phyloP scores from a whole-genome alignment of 64 coral and sea anemone genomes.

The Platygyra sinensis region DNA sequence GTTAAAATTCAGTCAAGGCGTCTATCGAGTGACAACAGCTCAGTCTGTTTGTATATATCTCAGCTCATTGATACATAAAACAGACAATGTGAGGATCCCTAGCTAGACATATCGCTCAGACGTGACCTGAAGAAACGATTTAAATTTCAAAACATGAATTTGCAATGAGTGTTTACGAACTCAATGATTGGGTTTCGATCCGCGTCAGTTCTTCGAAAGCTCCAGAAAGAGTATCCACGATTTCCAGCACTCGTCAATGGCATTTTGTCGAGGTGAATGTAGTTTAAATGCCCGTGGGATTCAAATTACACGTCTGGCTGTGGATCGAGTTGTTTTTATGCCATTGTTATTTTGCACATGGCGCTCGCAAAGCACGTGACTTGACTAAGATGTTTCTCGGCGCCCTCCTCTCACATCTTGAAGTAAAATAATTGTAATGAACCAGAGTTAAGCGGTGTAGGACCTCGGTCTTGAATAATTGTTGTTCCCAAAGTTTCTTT shows the following conservation, averaged over 20 bases:
- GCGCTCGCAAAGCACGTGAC: conserved; percentile 29
- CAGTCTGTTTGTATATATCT: background rate
- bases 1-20: background rate
- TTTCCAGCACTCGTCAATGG: background rate
- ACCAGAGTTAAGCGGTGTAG: conserved; percentile 16
- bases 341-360: conserved; percentile 34
- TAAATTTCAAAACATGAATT: conserved; percentile 28
- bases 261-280: background rate
- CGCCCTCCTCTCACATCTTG: background rate
- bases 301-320: background rate
- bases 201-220: background rate
- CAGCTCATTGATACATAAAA: background rate
- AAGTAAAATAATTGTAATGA: background rate
- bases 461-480: conserved; percentile 35
- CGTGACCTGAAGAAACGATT: background rate
- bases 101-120: background rate
- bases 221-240: background rate
- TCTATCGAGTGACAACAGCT: background rate
- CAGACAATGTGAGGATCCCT: background rate
- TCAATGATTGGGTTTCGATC: background rate
- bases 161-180: conserved; percentile 5
- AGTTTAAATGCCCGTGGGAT: conserved; percentile 2
- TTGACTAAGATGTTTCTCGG: background rate
- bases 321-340: background rate
- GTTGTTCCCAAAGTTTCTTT: conserved; percentile 36